A percentile compares a stretch with the other conserved stretches of the same genome.
Conservation (phyloP, 2,888 invertebrate species). For the Folsomia candida region DNA sequence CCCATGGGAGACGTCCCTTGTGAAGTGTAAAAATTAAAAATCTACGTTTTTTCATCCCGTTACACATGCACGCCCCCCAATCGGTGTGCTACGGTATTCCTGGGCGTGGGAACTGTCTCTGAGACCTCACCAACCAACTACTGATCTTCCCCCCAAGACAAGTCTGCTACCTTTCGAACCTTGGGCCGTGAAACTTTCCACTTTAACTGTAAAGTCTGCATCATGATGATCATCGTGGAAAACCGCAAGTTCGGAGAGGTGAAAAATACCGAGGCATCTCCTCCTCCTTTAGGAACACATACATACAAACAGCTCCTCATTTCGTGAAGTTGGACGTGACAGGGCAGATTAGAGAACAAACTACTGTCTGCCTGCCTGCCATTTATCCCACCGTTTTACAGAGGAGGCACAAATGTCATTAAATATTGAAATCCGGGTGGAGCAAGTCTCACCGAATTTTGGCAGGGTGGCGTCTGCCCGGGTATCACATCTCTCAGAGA, state of each 20-base stretch:
- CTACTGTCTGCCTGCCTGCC: neutral
- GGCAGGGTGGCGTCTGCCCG: neutral
- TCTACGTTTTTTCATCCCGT: too few relatives aligned
- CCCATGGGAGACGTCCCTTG: too few relatives aligned
- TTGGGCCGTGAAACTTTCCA: constrained; percentile 8
- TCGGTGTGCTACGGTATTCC: too few relatives aligned
- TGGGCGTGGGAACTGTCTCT: too few relatives aligned
- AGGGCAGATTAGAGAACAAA: neutral
- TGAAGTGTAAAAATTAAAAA: too few relatives aligned
- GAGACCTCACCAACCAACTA: too few relatives aligned
- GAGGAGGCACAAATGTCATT: constrained; percentile 12
- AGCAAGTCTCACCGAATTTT: constrained; percentile 12
- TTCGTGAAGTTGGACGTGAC: neutral
- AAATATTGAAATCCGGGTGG: constrained; percentile 29
- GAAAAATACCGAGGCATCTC: constrained; percentile 3
- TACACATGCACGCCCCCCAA: too few relatives aligned
- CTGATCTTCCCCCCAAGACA: too few relatives aligned
- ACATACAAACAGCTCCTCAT: too few relatives aligned
- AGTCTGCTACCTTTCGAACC: too few relatives aligned
- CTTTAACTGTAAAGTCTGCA: neutral
- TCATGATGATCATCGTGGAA: neutral
- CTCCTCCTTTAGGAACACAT: neutral
- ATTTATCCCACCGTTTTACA: neutral
- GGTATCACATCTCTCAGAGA: neutral
- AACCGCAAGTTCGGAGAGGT: neutral